A percentile compares a stretch with the other conserved stretches of the same genome.
These are phyloP conservation scores for Podilymbus podiceps DNA, from an alignment of 2,113 vertebrate species.

Conservation along the genomic window DNA sequence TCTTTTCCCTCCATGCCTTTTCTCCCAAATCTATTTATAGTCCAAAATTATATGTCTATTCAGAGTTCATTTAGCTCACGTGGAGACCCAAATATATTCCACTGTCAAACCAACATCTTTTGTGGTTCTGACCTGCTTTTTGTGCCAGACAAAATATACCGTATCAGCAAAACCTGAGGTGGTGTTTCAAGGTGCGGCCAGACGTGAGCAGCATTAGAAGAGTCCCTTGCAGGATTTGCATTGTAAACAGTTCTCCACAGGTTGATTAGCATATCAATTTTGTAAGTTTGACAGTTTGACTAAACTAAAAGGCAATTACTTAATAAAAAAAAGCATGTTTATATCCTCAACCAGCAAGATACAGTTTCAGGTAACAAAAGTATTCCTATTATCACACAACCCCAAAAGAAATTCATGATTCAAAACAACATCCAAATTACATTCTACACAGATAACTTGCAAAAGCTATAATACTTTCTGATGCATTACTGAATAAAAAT, in stretches of 20 bases:
- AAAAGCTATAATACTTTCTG: background rate
- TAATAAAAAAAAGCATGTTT: background rate
- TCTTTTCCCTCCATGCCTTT: background rate
- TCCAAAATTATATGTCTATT: background rate
- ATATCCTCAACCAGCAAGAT: background rate
- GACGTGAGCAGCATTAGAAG: background rate
- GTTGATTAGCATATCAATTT: background rate
- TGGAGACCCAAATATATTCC: background rate
- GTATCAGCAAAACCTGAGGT: background rate
- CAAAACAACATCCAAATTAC: background rate
- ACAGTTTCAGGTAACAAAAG: background rate
- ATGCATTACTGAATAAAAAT: background rate
- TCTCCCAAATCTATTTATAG: background rate
- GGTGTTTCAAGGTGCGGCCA: background rate
- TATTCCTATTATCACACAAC: background rate
- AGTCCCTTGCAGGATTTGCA: background rate
- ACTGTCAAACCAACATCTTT: background rate
- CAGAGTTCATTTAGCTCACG: background rate
- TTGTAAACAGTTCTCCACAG: background rate
- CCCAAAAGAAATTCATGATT: background rate
- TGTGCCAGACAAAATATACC: background rate
- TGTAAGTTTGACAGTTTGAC: background rate
- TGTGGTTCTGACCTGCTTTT: background rate
- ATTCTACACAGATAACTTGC: background rate
- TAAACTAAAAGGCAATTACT: background rate